Evolutionary conservation across 1,140 invertebrate genomes (phyloP), one percentile per base, ranked within the genome.

Genomic region (Macrostomum lignano): DNA sequence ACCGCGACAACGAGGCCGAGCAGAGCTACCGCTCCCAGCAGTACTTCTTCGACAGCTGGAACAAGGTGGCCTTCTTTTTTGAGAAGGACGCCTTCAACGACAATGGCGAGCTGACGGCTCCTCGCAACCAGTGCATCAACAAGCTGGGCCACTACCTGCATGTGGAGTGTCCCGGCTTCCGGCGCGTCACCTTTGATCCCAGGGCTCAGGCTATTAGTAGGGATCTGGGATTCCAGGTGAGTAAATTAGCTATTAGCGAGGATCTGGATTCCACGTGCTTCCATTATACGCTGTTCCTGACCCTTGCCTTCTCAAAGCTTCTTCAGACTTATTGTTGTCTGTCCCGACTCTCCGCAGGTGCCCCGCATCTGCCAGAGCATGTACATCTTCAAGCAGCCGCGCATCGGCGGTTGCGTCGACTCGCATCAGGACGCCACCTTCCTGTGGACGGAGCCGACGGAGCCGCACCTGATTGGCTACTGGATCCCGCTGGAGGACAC

Each of bases 361-460:
- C 84, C 86, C 0, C 69, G 70, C 1, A 63, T 94, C 0, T 70
- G 71, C 20, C 84, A 94, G 47, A 86, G 79, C 52, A 94, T 96
- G 86, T 82, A 81, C 45, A 93, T 94, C 39, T 94, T 82, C 47
- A 94, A 61, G 61, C 79, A 86, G 58, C 77, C 82, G 2, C 65
- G 68, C 10, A 65, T 79, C 36, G 82, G 81, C 1, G 74, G 76
- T 25, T 9, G 37, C 72, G 79, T 84, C 7, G 62, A 58, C 6
- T 61, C 73, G 0, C 81, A 86, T 56, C 76, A 84, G 55, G 81
- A 88, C 51, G 67, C 68, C 0, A 70, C 74, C 1, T 94, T 74
- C 49, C 59, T 94, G 2, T 65, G 73, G 41, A 77, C 74, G 0
- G 43, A 72, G 70, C 35, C 78, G 69, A 39, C 46, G 36, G 44